Base-by-base conservation (phyloP, 1,140 invertebrate genomes). In the Andrena cerasifolii region DNA sequence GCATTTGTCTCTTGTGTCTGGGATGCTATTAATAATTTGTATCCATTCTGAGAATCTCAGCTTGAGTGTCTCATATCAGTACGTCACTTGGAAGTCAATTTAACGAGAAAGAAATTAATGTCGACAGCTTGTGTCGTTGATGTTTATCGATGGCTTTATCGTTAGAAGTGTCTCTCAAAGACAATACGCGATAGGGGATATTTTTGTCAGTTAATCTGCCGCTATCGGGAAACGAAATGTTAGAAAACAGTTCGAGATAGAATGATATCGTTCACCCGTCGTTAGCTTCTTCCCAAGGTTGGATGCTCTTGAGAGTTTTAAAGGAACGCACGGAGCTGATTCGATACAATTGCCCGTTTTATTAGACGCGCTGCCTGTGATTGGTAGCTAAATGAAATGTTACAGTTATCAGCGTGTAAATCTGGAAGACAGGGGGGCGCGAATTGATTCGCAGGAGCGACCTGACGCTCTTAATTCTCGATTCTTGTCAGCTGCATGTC, bases 401-500 rank as follows among this genome's bases (percentile, higher is more conserved):
- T 56, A 68, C 56, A 10, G 51, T 26, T 56, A 56, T 68, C 66
- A 16, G 3, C 33, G 18, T 26, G 36, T 68, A 68, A 68, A 68
- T 28, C 67, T 59, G 58, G 51, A 12, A 43, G 56, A 33, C 59
- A 49, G 40, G 45, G n/a, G 28, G 36, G 26, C 68, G 54, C 45
- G 40, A 61, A 72, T 59, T 61, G 68, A 72, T 61, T 72, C 54
- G n/a, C 18, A 56, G 56, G 54, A 72, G 31, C 14, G 14, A 61
- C 14, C 49, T 49, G 56, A 72, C 68, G 31, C 40, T 59, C 54
- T 61, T 45, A 61, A 72, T 72, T 70, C 53, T 45, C 53, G 51
- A 33, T 4, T 58, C 24, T 58, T 54, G 51, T 58, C 56, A 36
- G 18, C 18, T 56, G 6, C 28, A 26, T n/a, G 26, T 61, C 53